Conservation (phyloP, 2,888 invertebrate genomes). For the Hyles lineata region DNA sequence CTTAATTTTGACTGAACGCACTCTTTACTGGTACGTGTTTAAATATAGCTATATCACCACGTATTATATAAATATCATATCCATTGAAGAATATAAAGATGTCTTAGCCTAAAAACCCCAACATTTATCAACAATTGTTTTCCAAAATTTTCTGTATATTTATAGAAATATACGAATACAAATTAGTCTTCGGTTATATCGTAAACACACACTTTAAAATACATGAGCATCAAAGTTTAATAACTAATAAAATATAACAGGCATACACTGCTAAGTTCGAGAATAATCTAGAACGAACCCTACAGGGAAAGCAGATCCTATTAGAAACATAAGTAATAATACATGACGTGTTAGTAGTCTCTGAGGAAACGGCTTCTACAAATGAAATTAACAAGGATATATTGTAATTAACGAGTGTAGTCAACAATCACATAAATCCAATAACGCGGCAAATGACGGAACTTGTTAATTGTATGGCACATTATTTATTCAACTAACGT, state of each 20-base stretch:
- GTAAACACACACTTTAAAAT: no score
- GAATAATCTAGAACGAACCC: background rate
- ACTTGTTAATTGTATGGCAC: background rate
- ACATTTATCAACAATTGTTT: no score
- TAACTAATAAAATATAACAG: background rate
- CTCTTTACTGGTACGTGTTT: no score
- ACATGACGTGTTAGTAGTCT: background rate
- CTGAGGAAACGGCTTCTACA: background rate
- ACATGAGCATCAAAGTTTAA: no score
- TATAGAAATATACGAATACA: no score
- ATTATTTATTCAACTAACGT: constrained; percentile 11
- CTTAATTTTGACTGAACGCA: no score
- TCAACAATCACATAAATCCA: constrained; percentile 16
- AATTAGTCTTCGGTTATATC: no score
- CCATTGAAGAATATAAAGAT: no score
- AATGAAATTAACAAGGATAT: background rate
- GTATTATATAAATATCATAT: no score
- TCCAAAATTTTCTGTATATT: no score
- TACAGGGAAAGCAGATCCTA: background rate
- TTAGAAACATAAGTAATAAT: constrained; percentile 8
- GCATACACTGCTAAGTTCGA: background rate
- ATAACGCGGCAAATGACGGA: constrained; percentile 16
- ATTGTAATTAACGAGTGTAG: constrained; percentile 2
- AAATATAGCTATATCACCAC: no score
- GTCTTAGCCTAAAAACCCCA: no score